Evolutionary conservation across 2,888 invertebrate species (phyloP), one percentile per base, ranked within the genome.

Genomic region (Chydorus sphaericus): DNA sequence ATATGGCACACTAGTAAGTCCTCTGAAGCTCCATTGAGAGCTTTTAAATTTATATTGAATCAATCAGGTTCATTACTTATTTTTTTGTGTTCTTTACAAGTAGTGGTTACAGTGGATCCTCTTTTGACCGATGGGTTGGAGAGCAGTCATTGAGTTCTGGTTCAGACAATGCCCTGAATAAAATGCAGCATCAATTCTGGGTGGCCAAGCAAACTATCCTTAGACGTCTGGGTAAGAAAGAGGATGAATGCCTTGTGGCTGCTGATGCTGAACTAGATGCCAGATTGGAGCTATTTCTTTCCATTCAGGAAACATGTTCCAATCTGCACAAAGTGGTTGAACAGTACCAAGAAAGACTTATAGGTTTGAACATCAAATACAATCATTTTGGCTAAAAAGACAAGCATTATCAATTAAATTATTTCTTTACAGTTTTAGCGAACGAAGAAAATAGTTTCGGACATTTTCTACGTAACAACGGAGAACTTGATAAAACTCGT

Each of bases 101-200:
- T 51, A 60, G 59, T 54, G 61, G 63, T 20, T 62, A 64, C 61
- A 65, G 61, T 58, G 71, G 71, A 10, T 66, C 65, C 57, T 62
- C 68, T 30, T 75, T 75, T 60, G 76, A 76, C 62, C 69, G 73
- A n/a, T 73, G 73, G 68, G 71, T 74, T 31, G 74, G 75, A 57
- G 69, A 71, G 54, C 68, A 70, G 37, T 72, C 75, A 65, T 66
- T 66, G 11, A 59, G 70, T 1, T 50, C 49, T 8, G n/a, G 48
- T 20, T 3, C 54, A 50, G 61, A 61, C 50, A 75, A 76, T 20
- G 64, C 76, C 7, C 68, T 77, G 10, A 71, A 72, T 18, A 80
- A 79, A 67, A 83, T 94, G 82, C 90, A 92, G 70, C 90, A 94
- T 71, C 92, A 93, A 63, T 97, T 90, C 72, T 98, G 96, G 96